phyloP scores from a whole-genome alignment of 2,113 vertebrate genomes.

The Recurvirostra avosetta region DNA sequence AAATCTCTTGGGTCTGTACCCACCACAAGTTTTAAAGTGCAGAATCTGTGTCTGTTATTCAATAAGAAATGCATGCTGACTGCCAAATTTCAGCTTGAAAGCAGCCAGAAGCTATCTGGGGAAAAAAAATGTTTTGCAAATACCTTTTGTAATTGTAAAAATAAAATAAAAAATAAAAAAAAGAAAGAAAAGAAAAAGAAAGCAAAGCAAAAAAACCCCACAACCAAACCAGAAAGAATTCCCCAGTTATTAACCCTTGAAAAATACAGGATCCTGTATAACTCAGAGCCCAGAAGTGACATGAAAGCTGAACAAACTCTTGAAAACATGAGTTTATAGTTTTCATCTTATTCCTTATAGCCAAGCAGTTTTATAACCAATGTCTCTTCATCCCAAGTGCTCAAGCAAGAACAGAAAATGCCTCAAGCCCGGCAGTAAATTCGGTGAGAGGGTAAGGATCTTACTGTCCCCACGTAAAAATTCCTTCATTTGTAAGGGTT shows the following conservation, averaged over 20 bases:
- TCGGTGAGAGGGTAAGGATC: not conserved
- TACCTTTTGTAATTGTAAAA: conserved; percentile 46
- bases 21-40: conserved; percentile 25
- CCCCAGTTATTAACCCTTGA: not conserved
- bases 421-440: not conserved
- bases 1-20: not conserved
- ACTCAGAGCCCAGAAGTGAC: not conserved
- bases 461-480: not conserved
- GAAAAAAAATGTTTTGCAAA: not conserved
- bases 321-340: not conserved
- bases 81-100: conserved; percentile 45
- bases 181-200: no score
- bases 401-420: not conserved
- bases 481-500: not conserved
- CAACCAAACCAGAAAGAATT: not conserved
- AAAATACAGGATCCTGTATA: not conserved
- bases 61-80: conserved; percentile 6
- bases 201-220: no score
- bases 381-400: not conserved
- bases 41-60: conserved; percentile 34
- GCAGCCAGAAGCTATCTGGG: conserved; percentile 29
- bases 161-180: not conserved
- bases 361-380: not conserved
- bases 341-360: not conserved
- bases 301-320: not conserved